These are phyloP conservation scores for Apis cerana DNA, from an alignment of 1,140 invertebrate species.

Conservation along the genomic window DNA sequence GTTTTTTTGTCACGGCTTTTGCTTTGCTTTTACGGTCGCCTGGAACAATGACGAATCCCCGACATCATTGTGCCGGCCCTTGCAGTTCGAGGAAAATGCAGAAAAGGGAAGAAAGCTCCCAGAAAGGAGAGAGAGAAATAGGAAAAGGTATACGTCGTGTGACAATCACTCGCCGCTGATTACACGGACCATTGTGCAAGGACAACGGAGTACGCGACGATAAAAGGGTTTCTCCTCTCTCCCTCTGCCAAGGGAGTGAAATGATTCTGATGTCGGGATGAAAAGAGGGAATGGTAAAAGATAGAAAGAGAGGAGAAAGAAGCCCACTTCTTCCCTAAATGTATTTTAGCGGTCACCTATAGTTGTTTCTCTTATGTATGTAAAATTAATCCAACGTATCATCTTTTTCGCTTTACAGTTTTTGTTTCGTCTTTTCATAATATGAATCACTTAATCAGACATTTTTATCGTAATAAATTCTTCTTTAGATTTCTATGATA, in stretches of 20 bases:
- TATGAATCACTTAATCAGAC: too few relatives aligned
- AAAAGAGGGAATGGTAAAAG: background rate
- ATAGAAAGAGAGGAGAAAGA: background rate
- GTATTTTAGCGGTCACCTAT: background rate
- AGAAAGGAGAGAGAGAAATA: slow-evolving; percentile 12
- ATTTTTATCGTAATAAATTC: too few relatives aligned
- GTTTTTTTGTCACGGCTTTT: slow-evolving; percentile 50
- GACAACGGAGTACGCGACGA: slow-evolving; percentile 58
- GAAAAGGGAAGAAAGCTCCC: slow-evolving; percentile 44
- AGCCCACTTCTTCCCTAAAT: background rate
- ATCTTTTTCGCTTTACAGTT: background rate
- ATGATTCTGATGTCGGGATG: slow-evolving; percentile 24
- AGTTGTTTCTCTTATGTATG: too few relatives aligned
- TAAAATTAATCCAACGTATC: background rate
- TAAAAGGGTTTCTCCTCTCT: slow-evolving; percentile 40
- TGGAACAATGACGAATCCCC: slow-evolving; percentile 69
- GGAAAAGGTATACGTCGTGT: slow-evolving; percentile 46
- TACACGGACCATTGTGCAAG: slow-evolving; percentile 72
- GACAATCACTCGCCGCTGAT: slow-evolving; percentile 72
- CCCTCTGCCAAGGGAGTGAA: slow-evolving; percentile 4
- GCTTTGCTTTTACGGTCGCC: slow-evolving; percentile 60
- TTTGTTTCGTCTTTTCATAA: background rate
- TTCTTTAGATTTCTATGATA: too few relatives aligned
- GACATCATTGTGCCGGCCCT: slow-evolving; percentile 61
- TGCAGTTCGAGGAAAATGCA: slow-evolving; percentile 51